These are phyloP conservation scores for Hemibagrus guttatus DNA, from an alignment of 2,797 vertebrate genomes.

Conservation along the genomic window DNA sequence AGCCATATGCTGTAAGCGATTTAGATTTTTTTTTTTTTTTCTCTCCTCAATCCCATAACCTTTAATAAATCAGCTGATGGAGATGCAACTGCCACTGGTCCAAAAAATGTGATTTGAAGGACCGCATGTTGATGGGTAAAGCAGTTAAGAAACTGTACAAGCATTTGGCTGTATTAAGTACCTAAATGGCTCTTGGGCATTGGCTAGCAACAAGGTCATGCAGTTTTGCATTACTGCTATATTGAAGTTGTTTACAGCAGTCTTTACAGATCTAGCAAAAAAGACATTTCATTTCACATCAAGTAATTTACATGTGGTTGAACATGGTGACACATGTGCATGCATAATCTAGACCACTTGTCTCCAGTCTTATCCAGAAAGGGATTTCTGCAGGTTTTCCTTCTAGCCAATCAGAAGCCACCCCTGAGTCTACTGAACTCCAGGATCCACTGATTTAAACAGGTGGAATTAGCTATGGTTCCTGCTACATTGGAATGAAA, in stretches of 20 bases:
- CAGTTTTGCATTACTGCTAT: neutral
- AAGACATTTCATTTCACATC: neutral
- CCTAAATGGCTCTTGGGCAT: neutral
- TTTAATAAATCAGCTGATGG: neutral
- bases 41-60: neutral
- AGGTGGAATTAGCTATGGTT: no score
- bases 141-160: neutral
- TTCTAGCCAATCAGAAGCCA: no score
- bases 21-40: neutral
- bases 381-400: no score
- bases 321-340: no score
- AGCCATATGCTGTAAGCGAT: neutral
- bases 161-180: neutral
- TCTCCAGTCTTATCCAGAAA: no score
- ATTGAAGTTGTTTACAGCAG: neutral
- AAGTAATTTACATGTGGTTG: no score
- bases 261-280: neutral
- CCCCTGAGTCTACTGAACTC: no score
- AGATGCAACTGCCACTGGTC: neutral
- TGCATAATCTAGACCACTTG: no score
- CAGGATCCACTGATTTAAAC: no score
- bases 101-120: neutral
- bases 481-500: no score
- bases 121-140: neutral
- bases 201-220: no score